Evolutionary conservation across 92 coral and sea anemone species (phyloP).

Genomic region (Bergia sp.): DNA sequence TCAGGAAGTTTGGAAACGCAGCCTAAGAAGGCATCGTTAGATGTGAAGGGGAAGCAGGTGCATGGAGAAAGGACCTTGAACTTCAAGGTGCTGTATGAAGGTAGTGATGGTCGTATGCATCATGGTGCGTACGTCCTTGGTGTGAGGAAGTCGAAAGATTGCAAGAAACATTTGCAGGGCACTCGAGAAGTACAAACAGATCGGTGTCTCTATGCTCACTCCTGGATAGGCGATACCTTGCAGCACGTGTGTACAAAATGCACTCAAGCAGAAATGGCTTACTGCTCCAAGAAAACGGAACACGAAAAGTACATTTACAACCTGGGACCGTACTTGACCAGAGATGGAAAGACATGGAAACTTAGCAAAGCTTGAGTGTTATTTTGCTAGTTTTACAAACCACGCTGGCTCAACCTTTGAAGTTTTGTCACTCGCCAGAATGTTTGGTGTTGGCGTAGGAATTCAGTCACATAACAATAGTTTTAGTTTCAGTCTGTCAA

Average conservation of each 20-base stretch:
- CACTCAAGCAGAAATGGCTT: neutral
- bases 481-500: too few relatives aligned
- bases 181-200: neutral
- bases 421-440: too few relatives aligned
- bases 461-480: too few relatives aligned
- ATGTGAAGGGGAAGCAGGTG: conserved; percentile 1
- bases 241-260: conserved; percentile 54
- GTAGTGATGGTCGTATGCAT: conserved; percentile 48
- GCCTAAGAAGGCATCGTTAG: neutral
- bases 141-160: conserved; percentile 55
- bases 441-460: too few relatives aligned
- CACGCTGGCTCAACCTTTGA: too few relatives aligned
- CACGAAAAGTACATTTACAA: conserved; percentile 42
- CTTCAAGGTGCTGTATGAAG: conserved; percentile 36
- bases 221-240: conserved; percentile 60
- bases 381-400: too few relatives aligned
- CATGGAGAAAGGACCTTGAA: neutral
- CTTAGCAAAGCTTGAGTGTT: too few relatives aligned
- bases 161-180: neutral
- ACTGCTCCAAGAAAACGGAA: conserved; percentile 12
- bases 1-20: neutral
- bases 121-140: conserved; percentile 62
- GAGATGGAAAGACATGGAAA: conserved; percentile 46
- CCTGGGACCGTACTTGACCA: conserved; percentile 49
- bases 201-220: conserved; percentile 53